A percentile compares a stretch with the other conserved stretches of the same genome.
Conservation (phyloP, 2,888 invertebrate genomes). For the Choristoneura rosaceana region DNA sequence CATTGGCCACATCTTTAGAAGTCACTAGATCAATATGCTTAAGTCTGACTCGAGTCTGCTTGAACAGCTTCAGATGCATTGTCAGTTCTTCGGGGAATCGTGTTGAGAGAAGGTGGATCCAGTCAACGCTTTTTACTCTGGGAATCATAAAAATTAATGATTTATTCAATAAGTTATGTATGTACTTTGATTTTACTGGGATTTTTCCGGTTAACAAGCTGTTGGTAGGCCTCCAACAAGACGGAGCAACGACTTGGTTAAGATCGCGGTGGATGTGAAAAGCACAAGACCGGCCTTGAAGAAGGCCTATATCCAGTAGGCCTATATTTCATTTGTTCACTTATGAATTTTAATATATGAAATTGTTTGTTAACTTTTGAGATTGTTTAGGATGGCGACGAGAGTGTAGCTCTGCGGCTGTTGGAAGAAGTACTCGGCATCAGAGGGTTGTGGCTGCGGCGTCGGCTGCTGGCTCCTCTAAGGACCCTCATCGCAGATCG, state of each 20-base stretch:
- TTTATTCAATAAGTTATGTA: neutral
- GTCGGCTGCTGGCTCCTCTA: constrained; percentile 73
- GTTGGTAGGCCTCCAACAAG: too few species aligned
- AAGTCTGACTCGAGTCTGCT: constrained; percentile 88
- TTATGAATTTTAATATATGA: too few species aligned
- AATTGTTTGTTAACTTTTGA: too few species aligned
- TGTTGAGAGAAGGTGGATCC: constrained; percentile 95
- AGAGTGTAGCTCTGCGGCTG: constrained; percentile 72
- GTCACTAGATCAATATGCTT: constrained; percentile 77
- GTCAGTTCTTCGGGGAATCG: constrained; percentile 96
- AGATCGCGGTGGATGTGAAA: too few species aligned
- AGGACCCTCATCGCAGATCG: constrained; percentile 77
- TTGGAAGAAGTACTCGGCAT: constrained; percentile 78
- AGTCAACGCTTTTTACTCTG: constrained; percentile 93
- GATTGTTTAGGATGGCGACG: constrained; percentile 69
- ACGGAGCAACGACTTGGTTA: too few species aligned
- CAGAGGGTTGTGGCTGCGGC: constrained; percentile 73
- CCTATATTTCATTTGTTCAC: too few species aligned
- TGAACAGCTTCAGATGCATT: constrained; percentile 93
- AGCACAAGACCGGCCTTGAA: too few species aligned
- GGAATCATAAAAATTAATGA: constrained; percentile 45
- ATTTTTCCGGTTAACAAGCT: too few species aligned
- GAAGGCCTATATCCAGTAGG: too few species aligned
- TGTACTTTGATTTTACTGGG: too few species aligned
- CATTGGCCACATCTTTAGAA: constrained; percentile 75